A percentile compares a stretch with the other conserved stretches of the same genome.
phyloP scores from a whole-genome alignment of 2,113 vertebrate genomes.

The Chiloscyllium plagiosum region DNA sequence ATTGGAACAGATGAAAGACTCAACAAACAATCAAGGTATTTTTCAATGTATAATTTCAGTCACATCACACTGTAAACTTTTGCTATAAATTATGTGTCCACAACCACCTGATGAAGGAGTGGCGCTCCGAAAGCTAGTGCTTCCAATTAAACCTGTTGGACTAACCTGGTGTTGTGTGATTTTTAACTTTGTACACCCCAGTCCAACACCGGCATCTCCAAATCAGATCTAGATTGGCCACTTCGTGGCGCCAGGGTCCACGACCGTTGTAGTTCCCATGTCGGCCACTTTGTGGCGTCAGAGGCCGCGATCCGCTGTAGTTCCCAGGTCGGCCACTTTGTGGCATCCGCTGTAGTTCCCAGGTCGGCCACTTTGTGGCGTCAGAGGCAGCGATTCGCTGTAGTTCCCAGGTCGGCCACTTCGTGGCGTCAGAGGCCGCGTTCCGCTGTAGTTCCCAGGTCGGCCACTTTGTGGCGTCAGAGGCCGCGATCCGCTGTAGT shows the following conservation, averaged over 20 bases:
- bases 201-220: no score
- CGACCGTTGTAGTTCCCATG: no score
- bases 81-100: no score
- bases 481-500: neutral
- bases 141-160: no score
- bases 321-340: neutral
- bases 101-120: no score
- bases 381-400: neutral
- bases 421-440: neutral
- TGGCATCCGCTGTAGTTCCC: neutral
- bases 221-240: neutral
- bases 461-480: neutral
- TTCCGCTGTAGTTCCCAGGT: neutral
- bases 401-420: neutral
- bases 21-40: no score
- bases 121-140: no score
- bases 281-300: neutral
- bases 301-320: neutral
- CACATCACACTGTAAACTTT: no score
- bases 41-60: no score
- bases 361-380: neutral
- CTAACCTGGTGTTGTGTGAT: no score
- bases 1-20: no score
- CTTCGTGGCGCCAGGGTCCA: neutral
- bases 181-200: no score